Conservation (phyloP, 2,113 vertebrate genomes). For the Dipodomys spectabilis region DNA sequence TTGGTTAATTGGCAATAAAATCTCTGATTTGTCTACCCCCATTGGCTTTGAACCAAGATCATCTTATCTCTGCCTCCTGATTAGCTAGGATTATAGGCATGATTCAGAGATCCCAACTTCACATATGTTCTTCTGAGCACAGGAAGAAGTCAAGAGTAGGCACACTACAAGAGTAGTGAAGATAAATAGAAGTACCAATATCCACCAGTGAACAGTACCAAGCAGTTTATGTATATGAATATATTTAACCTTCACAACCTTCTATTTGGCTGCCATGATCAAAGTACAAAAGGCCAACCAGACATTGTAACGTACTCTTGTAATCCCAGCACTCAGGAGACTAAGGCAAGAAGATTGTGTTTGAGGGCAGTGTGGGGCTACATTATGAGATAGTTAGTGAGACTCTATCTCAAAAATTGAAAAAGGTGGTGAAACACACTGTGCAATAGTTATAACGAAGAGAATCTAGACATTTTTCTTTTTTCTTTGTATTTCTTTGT, state of each 20-base stretch:
- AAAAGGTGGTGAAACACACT: rapidly evolving
- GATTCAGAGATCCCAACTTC: too few species aligned
- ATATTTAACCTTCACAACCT: not conserved
- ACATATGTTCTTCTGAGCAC: not conserved
- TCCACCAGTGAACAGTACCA: too few species aligned
- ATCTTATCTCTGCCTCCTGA: too few species aligned
- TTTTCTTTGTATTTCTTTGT: not conserved
- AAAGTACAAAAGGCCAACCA: not conserved
- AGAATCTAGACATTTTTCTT: not conserved
- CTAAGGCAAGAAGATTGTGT: not conserved
- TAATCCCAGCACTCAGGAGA: not conserved
- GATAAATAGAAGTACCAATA: rapidly evolving
- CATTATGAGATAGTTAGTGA: rapidly evolving
- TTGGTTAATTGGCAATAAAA: too few species aligned
- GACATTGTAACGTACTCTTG: not conserved
- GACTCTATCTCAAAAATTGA: not conserved
- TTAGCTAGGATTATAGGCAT: too few species aligned
- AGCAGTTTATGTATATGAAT: rapidly evolving
- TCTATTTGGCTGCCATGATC: rapidly evolving
- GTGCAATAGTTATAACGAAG: not conserved
- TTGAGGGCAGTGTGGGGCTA: not conserved
- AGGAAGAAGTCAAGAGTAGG: too few species aligned
- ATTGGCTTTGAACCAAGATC: too few species aligned
- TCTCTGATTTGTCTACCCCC: too few species aligned
- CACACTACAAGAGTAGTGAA: rapidly evolving